A percentile compares a stretch with the other conserved stretches of the same genome.
Conservation (phyloP, 92 coral and sea anemone genomes). For the Heliopora coerulea region DNA sequence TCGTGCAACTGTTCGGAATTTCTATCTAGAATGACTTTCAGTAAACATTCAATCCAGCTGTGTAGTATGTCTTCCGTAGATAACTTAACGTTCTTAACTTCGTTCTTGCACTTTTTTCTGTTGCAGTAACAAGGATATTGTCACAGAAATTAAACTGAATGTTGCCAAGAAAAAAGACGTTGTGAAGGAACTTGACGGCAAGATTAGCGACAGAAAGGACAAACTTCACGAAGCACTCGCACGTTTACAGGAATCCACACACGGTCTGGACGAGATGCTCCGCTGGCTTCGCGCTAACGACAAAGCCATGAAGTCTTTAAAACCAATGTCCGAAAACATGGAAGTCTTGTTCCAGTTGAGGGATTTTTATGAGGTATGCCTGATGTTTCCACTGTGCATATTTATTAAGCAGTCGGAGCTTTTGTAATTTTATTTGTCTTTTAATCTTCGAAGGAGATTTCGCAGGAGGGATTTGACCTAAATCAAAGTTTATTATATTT, state of each 20-base stretch:
- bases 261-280: constrained; percentile 25
- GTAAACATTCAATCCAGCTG: too few species aligned
- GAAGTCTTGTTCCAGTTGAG: constrained; percentile 27
- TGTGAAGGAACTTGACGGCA: constrained; percentile 28
- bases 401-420: too few species aligned
- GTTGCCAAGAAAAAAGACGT: constrained; percentile 15
- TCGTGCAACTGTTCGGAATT: too few species aligned
- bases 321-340: constrained; percentile 44
- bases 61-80: too few species aligned
- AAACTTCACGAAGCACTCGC: constrained; percentile 34
- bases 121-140: constrained; percentile 21
- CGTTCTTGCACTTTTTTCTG: too few species aligned
- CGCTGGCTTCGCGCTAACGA: constrained; percentile 39
- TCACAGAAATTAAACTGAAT: constrained; percentile 15
- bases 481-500: too few species aligned
- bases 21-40: too few species aligned
- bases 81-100: too few species aligned
- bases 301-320: constrained; percentile 28
- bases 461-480: too few species aligned
- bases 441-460: too few species aligned
- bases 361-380: constrained; percentile 35
- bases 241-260: constrained; percentile 2
- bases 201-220: constrained; percentile 33
- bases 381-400: too few species aligned
- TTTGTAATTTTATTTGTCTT: too few species aligned